phyloP scores from a whole-genome alignment of 1,140 invertebrate genomes.

The Neotoxoptera formosana region DNA sequence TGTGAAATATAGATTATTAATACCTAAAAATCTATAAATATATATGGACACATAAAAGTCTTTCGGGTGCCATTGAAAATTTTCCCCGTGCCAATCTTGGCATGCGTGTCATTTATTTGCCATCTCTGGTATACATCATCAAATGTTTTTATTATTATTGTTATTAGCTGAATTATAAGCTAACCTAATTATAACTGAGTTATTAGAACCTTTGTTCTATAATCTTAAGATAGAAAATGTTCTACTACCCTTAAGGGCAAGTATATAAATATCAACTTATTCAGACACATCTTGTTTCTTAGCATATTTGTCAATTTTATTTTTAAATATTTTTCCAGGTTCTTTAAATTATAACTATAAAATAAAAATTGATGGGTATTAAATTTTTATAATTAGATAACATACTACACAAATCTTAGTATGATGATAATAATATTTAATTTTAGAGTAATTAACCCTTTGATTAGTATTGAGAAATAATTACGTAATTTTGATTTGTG shows the following conservation, averaged over 20 bases:
- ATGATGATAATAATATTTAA: not conserved
- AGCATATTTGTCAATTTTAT: not conserved
- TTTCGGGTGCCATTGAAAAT: too few species aligned
- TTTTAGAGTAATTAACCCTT: not conserved
- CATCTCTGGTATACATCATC: too few species aligned
- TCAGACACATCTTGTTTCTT: not conserved
- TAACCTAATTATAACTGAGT: not conserved
- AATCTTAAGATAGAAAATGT: not conserved
- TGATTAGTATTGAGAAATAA: not conserved
- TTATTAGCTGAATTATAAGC: too few species aligned
- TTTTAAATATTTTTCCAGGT: not conserved
- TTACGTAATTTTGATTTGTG: too few species aligned
- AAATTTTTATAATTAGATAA: not conserved
- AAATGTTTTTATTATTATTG: too few species aligned
- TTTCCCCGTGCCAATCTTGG: too few species aligned
- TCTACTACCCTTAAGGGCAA: too few species aligned
- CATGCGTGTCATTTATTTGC: too few species aligned
- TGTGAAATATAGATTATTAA: too few species aligned
- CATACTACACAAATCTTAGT: not conserved
- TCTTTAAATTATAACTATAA: not conserved
- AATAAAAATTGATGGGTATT: not conserved
- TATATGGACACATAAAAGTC: too few species aligned
- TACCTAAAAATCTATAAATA: too few species aligned
- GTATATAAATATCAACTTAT: not conserved
- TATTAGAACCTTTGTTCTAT: not conserved